Evolutionary conservation across 2,797 vertebrate genomes (phyloP).

Genomic region (Siniperca scherzeri): DNA sequence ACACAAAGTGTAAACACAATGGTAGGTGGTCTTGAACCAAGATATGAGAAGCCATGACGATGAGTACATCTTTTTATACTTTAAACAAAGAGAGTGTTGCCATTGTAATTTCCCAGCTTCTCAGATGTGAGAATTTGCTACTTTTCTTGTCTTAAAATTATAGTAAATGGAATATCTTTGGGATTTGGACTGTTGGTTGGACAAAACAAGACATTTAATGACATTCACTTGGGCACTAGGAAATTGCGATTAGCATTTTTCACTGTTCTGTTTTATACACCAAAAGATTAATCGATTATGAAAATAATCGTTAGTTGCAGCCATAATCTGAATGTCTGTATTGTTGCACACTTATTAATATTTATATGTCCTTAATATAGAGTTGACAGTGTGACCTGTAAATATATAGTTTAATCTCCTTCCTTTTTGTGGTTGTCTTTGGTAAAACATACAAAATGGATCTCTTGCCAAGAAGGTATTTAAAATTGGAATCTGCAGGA

Average conservation of each 20-base stretch:
- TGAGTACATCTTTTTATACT: not conserved
- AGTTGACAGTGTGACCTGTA: not conserved
- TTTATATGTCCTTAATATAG: not conserved
- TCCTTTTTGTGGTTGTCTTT: conserved; percentile 15
- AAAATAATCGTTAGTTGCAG: not conserved
- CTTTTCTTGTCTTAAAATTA: not conserved
- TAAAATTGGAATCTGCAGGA: conserved; percentile 50
- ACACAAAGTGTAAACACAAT: not conserved
- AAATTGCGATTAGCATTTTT: not conserved
- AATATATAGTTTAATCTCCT: not conserved
- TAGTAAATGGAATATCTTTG: not conserved
- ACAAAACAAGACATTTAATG: not conserved
- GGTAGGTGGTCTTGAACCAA: not conserved
- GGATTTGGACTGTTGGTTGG: not conserved
- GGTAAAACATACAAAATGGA: conserved; percentile 21
- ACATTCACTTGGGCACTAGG: not conserved
- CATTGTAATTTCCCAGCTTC: not conserved
- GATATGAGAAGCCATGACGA: not conserved
- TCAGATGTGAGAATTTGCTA: not conserved
- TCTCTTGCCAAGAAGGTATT: conserved; percentile 31
- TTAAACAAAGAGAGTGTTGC: not conserved
- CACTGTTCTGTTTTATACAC: not conserved
- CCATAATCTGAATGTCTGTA: not conserved
- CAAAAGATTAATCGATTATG: not conserved
- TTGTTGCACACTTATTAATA: not conserved